Conservation (phyloP, 2,797 vertebrate species). For the Sarcophilus harrisii region DNA sequence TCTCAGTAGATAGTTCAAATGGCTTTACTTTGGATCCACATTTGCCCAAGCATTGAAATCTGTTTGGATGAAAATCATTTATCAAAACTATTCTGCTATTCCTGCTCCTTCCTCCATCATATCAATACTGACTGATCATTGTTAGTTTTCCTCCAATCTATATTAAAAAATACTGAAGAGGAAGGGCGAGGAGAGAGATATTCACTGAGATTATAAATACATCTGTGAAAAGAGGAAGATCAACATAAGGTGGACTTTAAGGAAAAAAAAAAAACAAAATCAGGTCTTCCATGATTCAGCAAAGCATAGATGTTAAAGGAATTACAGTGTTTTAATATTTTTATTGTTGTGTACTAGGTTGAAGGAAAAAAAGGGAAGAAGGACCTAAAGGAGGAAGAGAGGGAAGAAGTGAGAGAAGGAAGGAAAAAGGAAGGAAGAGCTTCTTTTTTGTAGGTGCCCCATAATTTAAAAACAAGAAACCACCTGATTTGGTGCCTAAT, state of each 20-base stretch:
- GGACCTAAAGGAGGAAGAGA: not conserved
- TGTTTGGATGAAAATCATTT: not conserved
- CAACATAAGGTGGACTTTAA: not conserved
- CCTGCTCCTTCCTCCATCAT: fast-evolving
- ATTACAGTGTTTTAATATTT: not conserved
- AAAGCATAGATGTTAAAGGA: slow-evolving; percentile 2
- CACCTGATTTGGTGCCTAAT: not conserved
- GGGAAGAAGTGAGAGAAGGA: not conserved
- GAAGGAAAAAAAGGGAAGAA: too few species aligned
- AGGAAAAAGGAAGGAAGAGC: not conserved
- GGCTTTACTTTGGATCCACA: not conserved
- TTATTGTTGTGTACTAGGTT: slow-evolving; percentile 5
- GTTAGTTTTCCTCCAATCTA: slow-evolving; percentile 14
- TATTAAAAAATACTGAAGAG: not conserved
- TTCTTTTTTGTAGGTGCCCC: not conserved
- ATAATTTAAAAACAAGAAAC: slow-evolving; percentile 5
- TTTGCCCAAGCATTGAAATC: not conserved
- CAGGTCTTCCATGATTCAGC: not conserved
- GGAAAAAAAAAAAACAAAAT: not conserved
- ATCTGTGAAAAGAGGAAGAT: slow-evolving; percentile 17
- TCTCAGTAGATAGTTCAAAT: slow-evolving; percentile 23
- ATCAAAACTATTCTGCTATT: not conserved
- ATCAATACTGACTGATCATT: not conserved
- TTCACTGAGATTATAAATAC: not conserved
- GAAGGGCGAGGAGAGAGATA: not conserved